Base-by-base conservation (phyloP, 1,140 invertebrate genomes). In the Atta texana region DNA sequence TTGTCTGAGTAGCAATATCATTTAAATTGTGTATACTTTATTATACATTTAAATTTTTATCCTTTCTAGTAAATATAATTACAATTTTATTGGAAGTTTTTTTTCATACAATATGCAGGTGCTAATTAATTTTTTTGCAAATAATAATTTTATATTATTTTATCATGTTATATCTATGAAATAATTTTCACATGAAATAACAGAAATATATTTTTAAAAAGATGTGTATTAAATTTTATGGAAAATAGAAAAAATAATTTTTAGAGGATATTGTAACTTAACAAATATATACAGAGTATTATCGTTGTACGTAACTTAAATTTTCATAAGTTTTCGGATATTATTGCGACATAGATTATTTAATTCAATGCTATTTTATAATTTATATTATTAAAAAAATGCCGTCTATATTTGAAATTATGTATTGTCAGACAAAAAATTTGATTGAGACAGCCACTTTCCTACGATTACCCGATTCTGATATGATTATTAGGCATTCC, bases 401-500 rank as follows among this genome's bases (percentile, higher is more conserved):
- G 55, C 49, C 68, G 34, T n/a, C 49, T 75, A 44, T 18, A 34
- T 51, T 74, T 39, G 12, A 51, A 18, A 16, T 74, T 57, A 28
- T 71, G 34, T 49, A 57, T 21, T 53, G 21, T 28, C 14, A 34
- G 18, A 51, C 16, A 51, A 61, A 34, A 75, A 61, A 74, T 59
- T 69, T 78, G 91, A 94, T 94, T 93, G 93, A 94, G 93, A 93
- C 91, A 94, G 85, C 93, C 91, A 88, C 72, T 92, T 93, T 92
- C 72, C 72, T 88, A 91, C 61, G 88, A 93, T 90, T 85, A 86
- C 82, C 86, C 57, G 31, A 92, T 86, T 92, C 87, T 88, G 87
- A 90, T 89, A 93, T 92, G 89, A 93, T 91, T 94, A 92, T 93
- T 94, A 94, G 93, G 92, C 92, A 95, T 95, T 94, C 93, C 94